Conservation (phyloP, 2,797 vertebrate genomes). For the Fundulus diaphanus region DNA sequence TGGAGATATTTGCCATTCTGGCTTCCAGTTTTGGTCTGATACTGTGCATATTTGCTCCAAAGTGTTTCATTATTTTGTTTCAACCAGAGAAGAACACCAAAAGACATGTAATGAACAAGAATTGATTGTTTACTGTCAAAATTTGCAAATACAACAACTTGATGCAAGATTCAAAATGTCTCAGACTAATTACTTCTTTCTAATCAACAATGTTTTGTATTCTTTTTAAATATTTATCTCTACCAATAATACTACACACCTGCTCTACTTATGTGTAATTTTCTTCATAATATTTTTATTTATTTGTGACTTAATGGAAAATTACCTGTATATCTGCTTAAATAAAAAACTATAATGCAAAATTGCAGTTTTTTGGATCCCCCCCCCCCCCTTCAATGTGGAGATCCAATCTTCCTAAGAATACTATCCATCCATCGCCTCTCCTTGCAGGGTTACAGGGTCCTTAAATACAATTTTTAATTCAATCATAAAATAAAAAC, state of each 20-base stretch:
- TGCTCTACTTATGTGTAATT: neutral
- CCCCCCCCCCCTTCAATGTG: too few species aligned
- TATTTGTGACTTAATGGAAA: neutral
- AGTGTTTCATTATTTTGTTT: neutral
- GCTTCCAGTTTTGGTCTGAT: constrained; percentile 1
- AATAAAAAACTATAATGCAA: neutral
- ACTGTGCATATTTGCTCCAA: neutral
- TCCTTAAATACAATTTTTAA: too few species aligned
- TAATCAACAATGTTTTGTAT: too few species aligned
- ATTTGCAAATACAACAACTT: neutral
- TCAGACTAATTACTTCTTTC: neutral
- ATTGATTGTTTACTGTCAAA: neutral
- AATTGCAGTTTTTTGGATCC: neutral
- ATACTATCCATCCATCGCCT: too few species aligned
- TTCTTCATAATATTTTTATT: neutral
- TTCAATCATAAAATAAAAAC: too few species aligned
- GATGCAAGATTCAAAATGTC: neutral
- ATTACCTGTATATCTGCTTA: neutral
- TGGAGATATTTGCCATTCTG: neutral
- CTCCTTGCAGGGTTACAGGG: too few species aligned
- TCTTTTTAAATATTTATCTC: neutral
- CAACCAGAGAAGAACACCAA: neutral
- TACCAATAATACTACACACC: neutral
- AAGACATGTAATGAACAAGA: neutral
- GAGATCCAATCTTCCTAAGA: too few species aligned